Percentiles rank a stretch among this genome's conserved stretches.
These are phyloP conservation scores for Antennarius striatus DNA, from an alignment of 2,113 vertebrate species.

Conservation along the genomic window DNA sequence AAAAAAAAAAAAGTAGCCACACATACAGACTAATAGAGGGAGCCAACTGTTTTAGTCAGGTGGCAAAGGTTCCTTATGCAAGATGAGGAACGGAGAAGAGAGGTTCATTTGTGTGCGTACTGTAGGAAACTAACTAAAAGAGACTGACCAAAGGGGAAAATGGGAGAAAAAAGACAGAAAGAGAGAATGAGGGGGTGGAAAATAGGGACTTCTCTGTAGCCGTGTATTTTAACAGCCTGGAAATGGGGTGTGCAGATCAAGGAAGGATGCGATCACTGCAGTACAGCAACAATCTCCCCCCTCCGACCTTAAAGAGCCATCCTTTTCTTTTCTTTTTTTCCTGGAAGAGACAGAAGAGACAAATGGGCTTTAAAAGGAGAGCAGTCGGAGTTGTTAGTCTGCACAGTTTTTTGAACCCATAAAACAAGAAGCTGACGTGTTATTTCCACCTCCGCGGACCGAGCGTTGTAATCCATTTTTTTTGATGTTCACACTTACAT, in stretches of 20 bases:
- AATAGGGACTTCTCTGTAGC: constrained; percentile 45
- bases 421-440: constrained; percentile 17
- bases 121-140: constrained; percentile 3
- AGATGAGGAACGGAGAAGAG: neutral
- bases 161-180: constrained; percentile 24
- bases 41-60: too few species aligned
- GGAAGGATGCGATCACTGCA: constrained; percentile 42
- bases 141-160: constrained; percentile 30
- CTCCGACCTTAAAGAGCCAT: constrained; percentile 35
- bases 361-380: constrained; percentile 22
- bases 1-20: constrained; percentile 17
- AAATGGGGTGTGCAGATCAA: constrained; percentile 37
- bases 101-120: neutral
- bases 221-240: constrained; percentile 55
- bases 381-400: constrained; percentile 19
- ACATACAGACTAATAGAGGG: neutral
- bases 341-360: constrained; percentile 20
- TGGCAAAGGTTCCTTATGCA: too few species aligned
- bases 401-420: constrained; percentile 13
- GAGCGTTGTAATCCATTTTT: neutral
- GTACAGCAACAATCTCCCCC: constrained; percentile 38
- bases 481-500: constrained; percentile 15
- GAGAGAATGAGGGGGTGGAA: constrained; percentile 24
- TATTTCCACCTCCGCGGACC: constrained; percentile 11
- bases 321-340: constrained; percentile 5